Percentiles rank a stretch among this genome's conserved stretches.
Conservation (phyloP, 2,113 vertebrate genomes). For the Eulemur rufifrons region DNA sequence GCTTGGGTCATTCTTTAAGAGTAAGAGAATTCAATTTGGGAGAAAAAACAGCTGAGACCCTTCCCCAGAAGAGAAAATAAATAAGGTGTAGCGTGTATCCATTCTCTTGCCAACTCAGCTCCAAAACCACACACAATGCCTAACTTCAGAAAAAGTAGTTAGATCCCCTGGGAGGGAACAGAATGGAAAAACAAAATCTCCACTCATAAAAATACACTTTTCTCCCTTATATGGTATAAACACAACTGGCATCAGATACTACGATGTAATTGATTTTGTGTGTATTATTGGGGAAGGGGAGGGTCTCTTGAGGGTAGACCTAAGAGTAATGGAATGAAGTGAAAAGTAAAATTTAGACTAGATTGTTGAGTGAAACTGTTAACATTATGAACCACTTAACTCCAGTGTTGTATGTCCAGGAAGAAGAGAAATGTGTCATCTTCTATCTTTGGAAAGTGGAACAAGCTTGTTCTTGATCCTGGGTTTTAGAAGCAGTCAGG, state of each 20-base stretch:
- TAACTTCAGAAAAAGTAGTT: slow-evolving; percentile 45
- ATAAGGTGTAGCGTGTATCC: slow-evolving; percentile 47
- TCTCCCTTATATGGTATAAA: slow-evolving; percentile 47
- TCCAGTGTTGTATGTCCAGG: neutral
- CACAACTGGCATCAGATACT: slow-evolving; percentile 53
- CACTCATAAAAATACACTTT: neutral
- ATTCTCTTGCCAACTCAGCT: neutral
- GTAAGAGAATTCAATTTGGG: slow-evolving; percentile 58
- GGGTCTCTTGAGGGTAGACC: neutral
- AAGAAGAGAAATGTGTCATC: neutral
- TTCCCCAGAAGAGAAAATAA: slow-evolving; percentile 76
- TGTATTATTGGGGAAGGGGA: neutral
- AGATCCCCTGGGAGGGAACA: slow-evolving; percentile 49
- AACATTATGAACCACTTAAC: neutral
- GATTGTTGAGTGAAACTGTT: neutral
- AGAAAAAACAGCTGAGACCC: slow-evolving; percentile 67
- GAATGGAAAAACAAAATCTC: slow-evolving; percentile 53
- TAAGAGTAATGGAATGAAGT: neutral
- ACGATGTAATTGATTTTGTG: neutral
- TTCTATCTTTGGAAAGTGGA: neutral
- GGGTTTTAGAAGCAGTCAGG: neutral
- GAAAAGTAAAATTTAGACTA: neutral
- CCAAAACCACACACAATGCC: slow-evolving; percentile 73
- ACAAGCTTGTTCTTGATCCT: neutral
- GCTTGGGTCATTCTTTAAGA: slow-evolving; percentile 64